Percentiles rank a stretch among this genome's conserved stretches.
phyloP scores from a whole-genome alignment of 2,888 invertebrate genomes.

The Tanypteryx hageni region DNA sequence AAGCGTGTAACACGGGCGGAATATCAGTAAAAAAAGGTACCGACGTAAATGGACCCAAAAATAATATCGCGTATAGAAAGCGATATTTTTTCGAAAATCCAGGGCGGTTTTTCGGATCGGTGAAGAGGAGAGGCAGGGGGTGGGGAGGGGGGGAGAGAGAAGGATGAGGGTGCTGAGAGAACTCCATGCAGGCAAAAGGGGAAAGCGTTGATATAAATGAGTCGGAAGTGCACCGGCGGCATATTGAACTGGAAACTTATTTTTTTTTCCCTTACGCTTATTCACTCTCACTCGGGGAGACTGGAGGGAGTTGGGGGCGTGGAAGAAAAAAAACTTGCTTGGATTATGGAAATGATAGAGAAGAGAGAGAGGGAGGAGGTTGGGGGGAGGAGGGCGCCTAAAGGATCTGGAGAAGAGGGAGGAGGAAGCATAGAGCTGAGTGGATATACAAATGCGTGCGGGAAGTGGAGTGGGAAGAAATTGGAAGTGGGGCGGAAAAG shows the following conservation, averaged over 20 bases:
- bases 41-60: not conserved
- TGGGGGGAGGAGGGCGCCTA: no score
- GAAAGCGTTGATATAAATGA: constrained; percentile 13
- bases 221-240: not conserved
- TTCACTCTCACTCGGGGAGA: not conserved
- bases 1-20: not conserved
- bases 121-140: not conserved
- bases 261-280: not conserved
- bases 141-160: not conserved
- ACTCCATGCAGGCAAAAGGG: not conserved
- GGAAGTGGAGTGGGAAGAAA: no score
- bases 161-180: not conserved
- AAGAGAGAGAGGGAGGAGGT: no score
- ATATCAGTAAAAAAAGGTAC: not conserved
- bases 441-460: no score
- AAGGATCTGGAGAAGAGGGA: no score
- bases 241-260: not conserved
- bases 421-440: no score
- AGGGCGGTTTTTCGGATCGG: not conserved
- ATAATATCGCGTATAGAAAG: not conserved
- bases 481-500: no score
- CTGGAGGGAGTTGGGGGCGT: not conserved
- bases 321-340: no score
- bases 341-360: no score
- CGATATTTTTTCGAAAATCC: not conserved